Evolutionary conservation across 1,140 invertebrate species (phyloP), one percentile per base, ranked within the genome.

Genomic region (Pogonus chalceus): DNA sequence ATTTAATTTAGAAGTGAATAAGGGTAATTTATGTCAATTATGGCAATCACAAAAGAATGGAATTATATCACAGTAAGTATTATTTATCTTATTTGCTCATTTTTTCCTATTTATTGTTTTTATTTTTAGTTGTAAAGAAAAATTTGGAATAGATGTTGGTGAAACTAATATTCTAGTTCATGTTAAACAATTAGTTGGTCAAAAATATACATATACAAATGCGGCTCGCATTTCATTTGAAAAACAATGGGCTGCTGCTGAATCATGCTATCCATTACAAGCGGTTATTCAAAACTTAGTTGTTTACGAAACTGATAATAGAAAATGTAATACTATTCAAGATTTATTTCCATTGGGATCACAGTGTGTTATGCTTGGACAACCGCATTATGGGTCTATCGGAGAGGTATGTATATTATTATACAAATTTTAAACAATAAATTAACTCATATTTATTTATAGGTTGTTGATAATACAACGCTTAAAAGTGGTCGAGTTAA

Each of bases 301-400:
- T 2, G 70, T 80, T 0, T 62, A 80, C 54, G 72, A 66, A 50
- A 56, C 55, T 21, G 46, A 54, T 53, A 47, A 62, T 16, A 56
- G 69, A 50, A 50, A 62, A 21, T 79, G 72, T 56, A 73, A 68
- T 35, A 79, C 77, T 16, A 69, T 90, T 12, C 71, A 79, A n/a
- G 80, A 92, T 26, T 72, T 91, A 0, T 95, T 90, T 61, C 77
- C 81, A 1, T 64, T 69, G 1, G 80, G 80, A 0, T 78, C 76
- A 43, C 60, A 65, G 1, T 83, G 88, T 51, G 95, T 94, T 64
- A 82, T 92, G 70, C 67, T 93, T 4, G 83, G 82, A 0, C 77
- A 80, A 58, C 85, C 83, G 1, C 82, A 89, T 70, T 94, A 92
- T 70, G 92, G 90, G 12, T 79, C 79, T 48, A 75, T 81, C 62